phyloP scores from a whole-genome alignment of 2,797 vertebrate genomes.

The Silurus lanzhouensis region DNA sequence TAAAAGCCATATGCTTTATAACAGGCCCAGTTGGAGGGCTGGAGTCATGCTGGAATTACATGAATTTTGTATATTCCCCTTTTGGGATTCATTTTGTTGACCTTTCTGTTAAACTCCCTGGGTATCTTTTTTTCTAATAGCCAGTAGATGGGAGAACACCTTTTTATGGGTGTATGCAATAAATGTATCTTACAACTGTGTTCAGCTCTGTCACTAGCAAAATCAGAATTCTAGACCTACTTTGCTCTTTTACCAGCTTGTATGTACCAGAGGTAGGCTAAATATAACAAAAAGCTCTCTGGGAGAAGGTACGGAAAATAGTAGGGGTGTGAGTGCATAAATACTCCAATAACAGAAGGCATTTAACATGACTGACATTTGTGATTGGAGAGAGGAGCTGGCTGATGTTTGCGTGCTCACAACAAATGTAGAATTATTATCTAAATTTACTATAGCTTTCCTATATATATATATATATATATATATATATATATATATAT shows the following conservation, averaged over 20 bases:
- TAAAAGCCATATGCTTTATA: too few relatives aligned
- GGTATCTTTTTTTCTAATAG: background rate
- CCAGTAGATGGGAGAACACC: background rate
- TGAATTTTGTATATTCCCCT: too few relatives aligned
- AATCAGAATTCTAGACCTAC: background rate
- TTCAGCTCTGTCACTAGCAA: background rate
- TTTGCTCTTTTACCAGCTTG: background rate
- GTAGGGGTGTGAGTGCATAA: background rate
- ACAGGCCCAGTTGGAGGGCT: too few relatives aligned
- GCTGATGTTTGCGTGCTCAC: background rate
- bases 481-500: too few relatives aligned
- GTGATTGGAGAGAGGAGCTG: background rate
- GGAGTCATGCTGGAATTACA: too few relatives aligned
- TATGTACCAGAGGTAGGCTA: background rate
- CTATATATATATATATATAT: too few relatives aligned
- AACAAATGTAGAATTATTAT: background rate
- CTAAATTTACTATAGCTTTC: background rate
- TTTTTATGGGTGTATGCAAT: background rate
- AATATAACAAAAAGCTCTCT: too few relatives aligned
- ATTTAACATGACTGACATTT: background rate
- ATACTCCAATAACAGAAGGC: background rate
- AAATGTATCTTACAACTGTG: background rate
- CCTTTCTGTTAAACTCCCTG: too few relatives aligned
- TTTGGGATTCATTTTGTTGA: too few relatives aligned
- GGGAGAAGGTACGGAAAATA: background rate